These are phyloP conservation scores for Mesoligia furuncula DNA, from an alignment of 2,888 invertebrate species.

Conservation along the genomic window DNA sequence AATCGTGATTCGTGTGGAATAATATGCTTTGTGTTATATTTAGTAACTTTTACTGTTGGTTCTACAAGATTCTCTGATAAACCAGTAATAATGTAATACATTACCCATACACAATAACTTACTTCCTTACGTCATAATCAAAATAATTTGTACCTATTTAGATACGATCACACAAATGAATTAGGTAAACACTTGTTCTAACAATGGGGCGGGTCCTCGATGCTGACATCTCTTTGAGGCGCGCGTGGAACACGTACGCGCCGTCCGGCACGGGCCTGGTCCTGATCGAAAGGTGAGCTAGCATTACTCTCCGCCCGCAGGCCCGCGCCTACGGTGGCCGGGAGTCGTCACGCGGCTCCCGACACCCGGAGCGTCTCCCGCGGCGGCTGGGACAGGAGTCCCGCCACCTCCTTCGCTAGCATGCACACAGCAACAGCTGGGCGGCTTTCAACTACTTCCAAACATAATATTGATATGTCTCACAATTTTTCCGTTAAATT, in stretches of 20 bases:
- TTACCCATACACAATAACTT: background rate
- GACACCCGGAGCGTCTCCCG: no score
- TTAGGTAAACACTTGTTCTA: background rate
- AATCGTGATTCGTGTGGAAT: background rate
- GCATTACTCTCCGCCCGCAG: no score
- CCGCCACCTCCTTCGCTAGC: no score
- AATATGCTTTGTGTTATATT: background rate
- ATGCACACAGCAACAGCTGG: no score
- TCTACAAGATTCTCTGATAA: background rate
- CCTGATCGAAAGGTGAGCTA: no score
- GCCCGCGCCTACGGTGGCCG: no score
- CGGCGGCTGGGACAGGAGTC: no score
- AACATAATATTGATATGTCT: background rate
- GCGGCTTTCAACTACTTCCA: background rate
- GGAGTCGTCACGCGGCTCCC: no score
- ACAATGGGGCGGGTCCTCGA: no score
- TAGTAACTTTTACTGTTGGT: background rate
- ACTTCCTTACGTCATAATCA: background rate
- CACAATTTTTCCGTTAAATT: background rate
- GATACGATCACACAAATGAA: background rate
- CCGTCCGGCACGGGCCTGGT: no score
- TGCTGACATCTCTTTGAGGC: no score
- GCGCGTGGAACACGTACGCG: no score
- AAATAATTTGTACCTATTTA: background rate
- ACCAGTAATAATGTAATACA: background rate